A percentile compares a stretch with the other conserved stretches of the same genome.
Evolutionary conservation across 2,888 invertebrate genomes (phyloP).

Genomic region (Heteromurus nitidus): DNA sequence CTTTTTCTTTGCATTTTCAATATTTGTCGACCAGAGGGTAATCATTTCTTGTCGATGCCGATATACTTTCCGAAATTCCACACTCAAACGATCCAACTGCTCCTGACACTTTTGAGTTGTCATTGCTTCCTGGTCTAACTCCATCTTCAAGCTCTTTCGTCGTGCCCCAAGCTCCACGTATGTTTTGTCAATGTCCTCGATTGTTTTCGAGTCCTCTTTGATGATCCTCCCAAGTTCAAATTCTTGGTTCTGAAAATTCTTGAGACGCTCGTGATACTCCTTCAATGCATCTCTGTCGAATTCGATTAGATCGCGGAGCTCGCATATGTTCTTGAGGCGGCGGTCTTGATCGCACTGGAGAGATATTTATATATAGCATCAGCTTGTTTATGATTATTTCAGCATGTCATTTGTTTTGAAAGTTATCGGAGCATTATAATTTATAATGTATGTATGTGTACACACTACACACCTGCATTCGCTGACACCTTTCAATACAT

Average conservation of each 20-base stretch:
- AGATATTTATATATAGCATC: neutral
- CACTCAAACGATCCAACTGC: constrained; percentile 54
- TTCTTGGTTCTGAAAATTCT: constrained; percentile 29
- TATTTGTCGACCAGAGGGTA: constrained; percentile 53
- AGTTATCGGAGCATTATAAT: neutral
- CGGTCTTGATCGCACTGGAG: constrained; percentile 39
- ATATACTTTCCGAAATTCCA: constrained; percentile 63
- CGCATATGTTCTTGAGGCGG: constrained; percentile 42
- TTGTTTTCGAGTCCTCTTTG: constrained; percentile 49
- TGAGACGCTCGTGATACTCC: constrained; percentile 50
- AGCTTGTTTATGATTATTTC: neutral
- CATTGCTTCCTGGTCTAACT: constrained; percentile 65
- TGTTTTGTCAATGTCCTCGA: constrained; percentile 46
- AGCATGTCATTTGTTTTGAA: neutral
- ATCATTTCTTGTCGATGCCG: constrained; percentile 58
- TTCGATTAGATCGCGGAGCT: constrained; percentile 54
- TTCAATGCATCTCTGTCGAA: constrained; percentile 52
- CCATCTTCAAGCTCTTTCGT: constrained; percentile 50
- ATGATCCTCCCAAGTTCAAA: constrained; percentile 48
- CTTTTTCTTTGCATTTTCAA: constrained; percentile 55
- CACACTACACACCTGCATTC: constrained; percentile 43
- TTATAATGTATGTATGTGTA: neutral
- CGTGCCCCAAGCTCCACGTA: constrained; percentile 59
- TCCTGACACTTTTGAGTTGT: constrained; percentile 64
- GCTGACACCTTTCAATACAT: constrained; percentile 12